These are phyloP conservation scores for Chiridota heheva DNA, from an alignment of 35 echinoderm and acorn worm species.

Conservation along the genomic window DNA sequence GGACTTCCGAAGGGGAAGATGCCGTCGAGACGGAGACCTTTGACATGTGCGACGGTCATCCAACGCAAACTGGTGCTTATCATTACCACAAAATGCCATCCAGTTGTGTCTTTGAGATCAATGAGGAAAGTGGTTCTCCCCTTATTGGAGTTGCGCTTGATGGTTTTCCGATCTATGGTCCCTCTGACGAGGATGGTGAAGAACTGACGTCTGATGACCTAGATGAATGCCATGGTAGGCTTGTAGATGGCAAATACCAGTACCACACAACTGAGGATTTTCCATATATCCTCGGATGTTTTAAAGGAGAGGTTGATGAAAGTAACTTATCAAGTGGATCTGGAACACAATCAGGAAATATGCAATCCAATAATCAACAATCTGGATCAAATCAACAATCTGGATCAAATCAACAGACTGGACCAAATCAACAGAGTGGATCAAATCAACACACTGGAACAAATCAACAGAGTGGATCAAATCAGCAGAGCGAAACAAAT, in stretches of 20 bases:
- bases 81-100: slow-evolving; percentile 87
- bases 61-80: slow-evolving; percentile 45
- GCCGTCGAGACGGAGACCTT: slow-evolving; percentile 64
- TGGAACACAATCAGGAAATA: too few relatives aligned
- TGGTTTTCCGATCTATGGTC: slow-evolving; percentile 81
- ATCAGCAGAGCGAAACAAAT: too few relatives aligned
- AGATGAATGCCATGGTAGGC: slow-evolving; percentile 58
- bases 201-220: slow-evolving; percentile 59
- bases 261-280: slow-evolving; percentile 85
- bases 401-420: too few relatives aligned
- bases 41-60: slow-evolving; percentile 84
- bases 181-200: slow-evolving; percentile 61
- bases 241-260: slow-evolving; percentile 41
- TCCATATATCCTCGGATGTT: slow-evolving; percentile 90
- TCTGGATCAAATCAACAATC: too few relatives aligned
- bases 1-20: slow-evolving; percentile 41
- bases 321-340: slow-evolving; percentile 11
- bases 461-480: too few relatives aligned
- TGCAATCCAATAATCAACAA: too few relatives aligned
- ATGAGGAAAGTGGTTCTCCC: slow-evolving; percentile 22
- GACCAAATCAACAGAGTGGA: too few relatives aligned
- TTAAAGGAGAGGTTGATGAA: slow-evolving; percentile 41
- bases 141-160: slow-evolving; percentile 73
- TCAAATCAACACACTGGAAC: too few relatives aligned
- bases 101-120: slow-evolving; percentile 45